A percentile compares a stretch with the other conserved stretches of the same genome.
These are phyloP conservation scores for Pseudomyrmex gracilis DNA, from an alignment of 1,140 invertebrate genomes.

Conservation along the genomic window DNA sequence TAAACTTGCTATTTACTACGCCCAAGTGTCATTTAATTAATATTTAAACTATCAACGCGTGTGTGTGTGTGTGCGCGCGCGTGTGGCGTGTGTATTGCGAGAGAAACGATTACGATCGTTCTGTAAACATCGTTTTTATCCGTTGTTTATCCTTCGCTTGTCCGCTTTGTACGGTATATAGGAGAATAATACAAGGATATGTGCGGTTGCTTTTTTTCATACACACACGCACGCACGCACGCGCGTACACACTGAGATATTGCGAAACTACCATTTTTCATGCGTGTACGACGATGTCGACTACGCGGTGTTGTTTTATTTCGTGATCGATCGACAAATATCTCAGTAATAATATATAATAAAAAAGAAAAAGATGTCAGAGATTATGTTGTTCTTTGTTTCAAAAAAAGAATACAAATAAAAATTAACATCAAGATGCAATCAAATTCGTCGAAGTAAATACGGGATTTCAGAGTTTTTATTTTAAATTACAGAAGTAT, in stretches of 20 bases:
- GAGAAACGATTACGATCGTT: conserved; percentile 51
- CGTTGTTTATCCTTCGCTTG: conserved; percentile 49
- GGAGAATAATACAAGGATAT: conserved; percentile 57
- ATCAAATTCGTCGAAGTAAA: too few species aligned
- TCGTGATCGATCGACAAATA: conserved; percentile 13
- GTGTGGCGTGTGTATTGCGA: conserved; percentile 1
- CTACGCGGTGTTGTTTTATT: conserved; percentile 8
- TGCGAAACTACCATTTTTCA: conserved; percentile 32
- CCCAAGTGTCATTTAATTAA: conserved; percentile 34
- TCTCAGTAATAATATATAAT: too few species aligned
- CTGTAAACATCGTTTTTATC: conserved; percentile 55
- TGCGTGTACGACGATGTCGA: neutral
- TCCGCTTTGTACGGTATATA: conserved; percentile 30
- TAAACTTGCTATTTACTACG: too few species aligned
- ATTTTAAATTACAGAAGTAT: too few species aligned
- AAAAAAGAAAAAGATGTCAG: too few species aligned
- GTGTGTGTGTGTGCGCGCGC: too few species aligned
- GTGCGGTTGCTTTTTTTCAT: conserved; percentile 4
- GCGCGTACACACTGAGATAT: neutral
- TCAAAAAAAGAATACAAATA: neutral
- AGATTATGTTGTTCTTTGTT: neutral
- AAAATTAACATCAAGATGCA: too few species aligned
- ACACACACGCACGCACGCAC: too few species aligned
- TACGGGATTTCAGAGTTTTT: too few species aligned
- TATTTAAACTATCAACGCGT: conserved; percentile 22